Conservation (phyloP, 1,140 invertebrate genomes). For the Gonatopus flavifemur region DNA sequence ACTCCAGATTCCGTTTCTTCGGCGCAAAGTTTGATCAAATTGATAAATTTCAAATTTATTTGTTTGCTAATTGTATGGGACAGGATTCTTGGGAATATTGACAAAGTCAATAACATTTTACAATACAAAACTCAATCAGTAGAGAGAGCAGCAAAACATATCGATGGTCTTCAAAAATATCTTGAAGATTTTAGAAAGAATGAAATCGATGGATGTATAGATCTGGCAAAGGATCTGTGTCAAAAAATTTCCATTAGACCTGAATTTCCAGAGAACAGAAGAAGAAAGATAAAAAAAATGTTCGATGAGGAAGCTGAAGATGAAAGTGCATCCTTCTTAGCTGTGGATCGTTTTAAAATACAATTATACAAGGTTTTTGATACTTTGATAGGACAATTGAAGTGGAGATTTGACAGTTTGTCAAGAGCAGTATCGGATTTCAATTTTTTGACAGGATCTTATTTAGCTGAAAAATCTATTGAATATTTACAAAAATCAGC, state of each 20-base stretch:
- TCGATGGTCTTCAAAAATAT: slow-evolving; percentile 1
- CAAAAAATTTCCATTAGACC: slow-evolving; percentile 9
- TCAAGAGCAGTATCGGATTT: slow-evolving; percentile 18
- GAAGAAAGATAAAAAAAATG: slow-evolving; percentile 9
- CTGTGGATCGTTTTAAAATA: slow-evolving; percentile 14
- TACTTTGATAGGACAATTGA: slow-evolving; percentile 8
- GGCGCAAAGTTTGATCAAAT: no score
- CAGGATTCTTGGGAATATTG: slow-evolving; percentile 26
- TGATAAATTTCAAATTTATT: slow-evolving; percentile 28
- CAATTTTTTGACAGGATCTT: slow-evolving; percentile 7
- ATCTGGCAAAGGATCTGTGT: slow-evolving; percentile 13
- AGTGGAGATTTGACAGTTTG: slow-evolving; percentile 14
- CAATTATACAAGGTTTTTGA: no score
- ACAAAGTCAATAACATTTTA: slow-evolving; percentile 21
- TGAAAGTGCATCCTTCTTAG: slow-evolving; percentile 12
- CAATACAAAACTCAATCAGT: slow-evolving; percentile 15
- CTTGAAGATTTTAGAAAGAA: slow-evolving; percentile 2
- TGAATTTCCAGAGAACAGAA: slow-evolving; percentile 15
- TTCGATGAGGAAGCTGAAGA: slow-evolving; percentile 13
- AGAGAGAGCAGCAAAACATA: slow-evolving; percentile 2
- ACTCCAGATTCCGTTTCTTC: slow-evolving; percentile 17
- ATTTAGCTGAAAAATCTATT: slow-evolving; percentile 14
- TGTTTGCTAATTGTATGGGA: slow-evolving; percentile 22
- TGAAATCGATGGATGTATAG: slow-evolving; percentile 2
- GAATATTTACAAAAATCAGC: slow-evolving; percentile 13